phyloP scores from a whole-genome alignment of 1,140 invertebrate genomes.

The Bombus waltoni region DNA sequence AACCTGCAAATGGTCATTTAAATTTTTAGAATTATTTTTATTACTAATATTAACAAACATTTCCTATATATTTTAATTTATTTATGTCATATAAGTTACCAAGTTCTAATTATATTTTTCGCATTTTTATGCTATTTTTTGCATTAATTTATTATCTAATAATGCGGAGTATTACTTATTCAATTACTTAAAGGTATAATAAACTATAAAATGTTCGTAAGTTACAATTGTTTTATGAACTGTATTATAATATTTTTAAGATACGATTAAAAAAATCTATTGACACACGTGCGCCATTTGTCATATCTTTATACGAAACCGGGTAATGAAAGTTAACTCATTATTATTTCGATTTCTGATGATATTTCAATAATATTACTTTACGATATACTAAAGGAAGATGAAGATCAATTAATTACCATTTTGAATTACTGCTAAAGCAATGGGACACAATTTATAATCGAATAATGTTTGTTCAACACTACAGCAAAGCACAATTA shows the following conservation, averaged over 20 bases:
- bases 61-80: background rate
- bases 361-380: background rate
- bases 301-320: slow-evolving; percentile 49
- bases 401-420: slow-evolving; percentile 29
- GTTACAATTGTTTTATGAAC: background rate
- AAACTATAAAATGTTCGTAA: background rate
- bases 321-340: background rate
- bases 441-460: slow-evolving; percentile 5
- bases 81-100: background rate
- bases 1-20: slow-evolving; percentile 83
- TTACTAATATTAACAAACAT: background rate
- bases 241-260: background rate
- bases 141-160: background rate
- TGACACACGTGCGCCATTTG: slow-evolving; percentile 70
- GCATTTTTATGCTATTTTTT: background rate
- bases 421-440: slow-evolving; percentile 19
- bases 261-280: slow-evolving; percentile 23
- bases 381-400: background rate
- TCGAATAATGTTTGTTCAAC: slow-evolving; percentile 6
- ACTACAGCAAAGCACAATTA: slow-evolving; percentile 32
- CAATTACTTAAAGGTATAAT: background rate
- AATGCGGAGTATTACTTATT: too few species aligned
- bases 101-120: background rate
- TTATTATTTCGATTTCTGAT: background rate
- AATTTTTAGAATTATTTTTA: background rate